phyloP scores from a whole-genome alignment of 2,888 invertebrate genomes.

The Caenorhabditis sinica region DNA sequence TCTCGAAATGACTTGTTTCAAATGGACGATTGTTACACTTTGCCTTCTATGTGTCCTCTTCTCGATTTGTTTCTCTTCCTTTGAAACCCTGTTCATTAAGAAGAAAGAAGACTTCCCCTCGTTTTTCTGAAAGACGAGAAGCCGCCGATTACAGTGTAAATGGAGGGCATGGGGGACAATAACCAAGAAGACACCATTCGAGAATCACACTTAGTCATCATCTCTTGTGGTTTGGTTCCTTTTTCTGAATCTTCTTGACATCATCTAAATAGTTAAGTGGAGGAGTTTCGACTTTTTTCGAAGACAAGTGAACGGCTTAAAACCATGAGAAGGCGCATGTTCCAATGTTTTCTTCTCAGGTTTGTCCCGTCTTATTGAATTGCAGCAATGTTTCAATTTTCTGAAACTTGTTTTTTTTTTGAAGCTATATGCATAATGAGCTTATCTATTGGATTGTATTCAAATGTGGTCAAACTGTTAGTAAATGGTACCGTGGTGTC shows the following conservation, averaged over 20 bases:
- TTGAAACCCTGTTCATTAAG: slow-evolving; percentile 19
- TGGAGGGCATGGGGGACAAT: background rate
- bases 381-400: too few relatives aligned
- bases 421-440: too few relatives aligned
- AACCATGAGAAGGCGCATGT: too few relatives aligned
- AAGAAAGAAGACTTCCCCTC: slow-evolving; percentile 11
- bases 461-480: too few relatives aligned
- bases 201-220: slow-evolving; percentile 44
- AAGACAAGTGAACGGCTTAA: background rate
- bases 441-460: too few relatives aligned
- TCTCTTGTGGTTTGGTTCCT: slow-evolving; percentile 34
- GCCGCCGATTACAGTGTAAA: slow-evolving; percentile 25
- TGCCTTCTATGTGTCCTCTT: slow-evolving; percentile 7
- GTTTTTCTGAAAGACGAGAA: slow-evolving; percentile 6
- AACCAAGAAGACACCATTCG: slow-evolving; percentile 11
- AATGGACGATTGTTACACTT: slow-evolving; percentile 29
- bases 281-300: background rate
- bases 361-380: too few relatives aligned
- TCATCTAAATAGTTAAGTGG: background rate
- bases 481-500: too few relatives aligned
- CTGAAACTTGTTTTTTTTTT: too few relatives aligned
- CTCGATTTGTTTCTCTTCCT: slow-evolving; percentile 6
- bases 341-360: too few relatives aligned
- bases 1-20: slow-evolving; percentile 48
- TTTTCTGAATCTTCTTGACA: background rate